Conservation (phyloP, 2,113 vertebrate species). For the Rhipidura dahli region DNA sequence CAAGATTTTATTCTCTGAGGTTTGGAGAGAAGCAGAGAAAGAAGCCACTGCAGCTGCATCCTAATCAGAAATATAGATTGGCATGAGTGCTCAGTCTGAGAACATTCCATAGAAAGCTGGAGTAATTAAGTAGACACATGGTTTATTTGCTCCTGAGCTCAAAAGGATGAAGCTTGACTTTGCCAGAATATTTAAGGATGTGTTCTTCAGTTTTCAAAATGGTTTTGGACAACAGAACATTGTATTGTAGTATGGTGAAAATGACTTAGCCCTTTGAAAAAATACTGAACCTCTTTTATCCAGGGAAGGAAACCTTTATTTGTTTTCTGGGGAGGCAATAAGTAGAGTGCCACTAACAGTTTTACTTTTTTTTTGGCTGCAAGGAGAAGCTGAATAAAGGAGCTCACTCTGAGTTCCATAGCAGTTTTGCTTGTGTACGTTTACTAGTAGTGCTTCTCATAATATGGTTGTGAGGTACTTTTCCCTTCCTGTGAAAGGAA, state of each 20-base stretch:
- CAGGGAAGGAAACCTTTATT: not conserved
- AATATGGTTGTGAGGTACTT: not conserved
- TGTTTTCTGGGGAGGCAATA: not conserved
- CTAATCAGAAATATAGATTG: not conserved
- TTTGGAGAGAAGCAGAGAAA: not conserved
- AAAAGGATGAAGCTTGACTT: not conserved
- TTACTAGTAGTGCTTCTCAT: not conserved
- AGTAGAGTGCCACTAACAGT: rapidly evolving
- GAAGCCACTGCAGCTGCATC: not conserved
- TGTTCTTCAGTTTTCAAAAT: not conserved
- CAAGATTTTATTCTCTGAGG: not conserved
- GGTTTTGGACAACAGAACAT: not conserved
- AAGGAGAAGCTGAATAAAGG: not conserved
- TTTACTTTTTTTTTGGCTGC: not conserved
- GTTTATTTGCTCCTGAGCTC: not conserved
- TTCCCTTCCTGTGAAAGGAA: not conserved
- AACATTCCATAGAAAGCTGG: not conserved
- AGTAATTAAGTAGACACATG: not conserved
- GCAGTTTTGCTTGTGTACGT: not conserved
- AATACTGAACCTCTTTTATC: not conserved
- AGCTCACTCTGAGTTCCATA: not conserved
- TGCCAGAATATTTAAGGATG: not conserved
- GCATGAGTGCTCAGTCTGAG: not conserved
- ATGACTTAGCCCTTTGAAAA: not conserved
- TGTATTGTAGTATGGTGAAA: not conserved